Base-by-base conservation (phyloP, 2,113 vertebrate species). In the Callaeas wilsoni region DNA sequence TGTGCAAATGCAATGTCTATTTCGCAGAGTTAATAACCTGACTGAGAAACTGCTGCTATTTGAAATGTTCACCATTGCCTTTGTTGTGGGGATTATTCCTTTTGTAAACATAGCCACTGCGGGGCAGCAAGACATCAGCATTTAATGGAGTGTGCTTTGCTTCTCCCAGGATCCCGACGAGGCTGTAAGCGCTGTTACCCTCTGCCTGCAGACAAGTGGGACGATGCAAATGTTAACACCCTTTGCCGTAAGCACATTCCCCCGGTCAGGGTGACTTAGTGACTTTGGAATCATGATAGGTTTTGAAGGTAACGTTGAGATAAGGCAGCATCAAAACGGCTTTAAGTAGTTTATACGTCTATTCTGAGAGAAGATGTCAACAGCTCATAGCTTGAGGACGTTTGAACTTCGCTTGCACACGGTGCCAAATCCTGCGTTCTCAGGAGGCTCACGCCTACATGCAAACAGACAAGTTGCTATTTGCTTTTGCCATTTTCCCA, bases 401-500 rank as follows among this genome's bases (percentile, higher is more conserved):
- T 94, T 84, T 92, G 89, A 96, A 95, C 73, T 92, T 53, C 5
- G 10, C 32, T 74, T 9, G 62, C 0, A 0, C 49, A 5, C 1
- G 5, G 88, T 92, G 96, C 96, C 95, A 96, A 86, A 60, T 64
- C 52, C 69, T 57, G 53, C 1, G n/a, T 92, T 96, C 96, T 93
- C 93, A 92, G 83, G 85, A 96, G 79, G 86, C 89, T 96, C 80
- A 89, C 76, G 49, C 94, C 96, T 35, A 95, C 93, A 32, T 82
- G 73, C 94, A 84, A 81, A 50, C 69, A 87, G 96, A 83, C 96
- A 97, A 96, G 96, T 92, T 92, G 69, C 86, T 94, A 95, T 94
- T 82, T 95, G 96, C 90, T 95, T 83, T 71, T 94, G 73, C 88
- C 94, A 75, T 94, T 89, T 96, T 96, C 94, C 92, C 96, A 96